A percentile compares a stretch with the other conserved stretches of the same genome.
These are phyloP conservation scores for Julus scanicus DNA, from an alignment of 2,888 invertebrate species.

Conservation along the genomic window DNA sequence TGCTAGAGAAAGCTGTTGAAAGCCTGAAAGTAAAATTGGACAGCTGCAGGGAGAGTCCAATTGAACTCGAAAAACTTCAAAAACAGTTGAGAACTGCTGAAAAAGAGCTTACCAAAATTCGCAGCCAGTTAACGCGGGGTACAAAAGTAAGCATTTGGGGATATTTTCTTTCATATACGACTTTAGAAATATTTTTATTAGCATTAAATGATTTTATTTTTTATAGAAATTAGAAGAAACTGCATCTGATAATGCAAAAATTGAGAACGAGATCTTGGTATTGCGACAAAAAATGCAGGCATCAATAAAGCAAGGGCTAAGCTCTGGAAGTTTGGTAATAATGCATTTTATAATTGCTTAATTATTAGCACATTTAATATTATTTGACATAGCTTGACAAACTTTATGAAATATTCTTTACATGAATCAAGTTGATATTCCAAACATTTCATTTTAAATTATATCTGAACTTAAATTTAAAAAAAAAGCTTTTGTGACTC, in stretches of 20 bases:
- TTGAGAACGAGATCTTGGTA: constrained; percentile 87
- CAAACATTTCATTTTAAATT: not conserved
- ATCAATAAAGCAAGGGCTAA: constrained; percentile 60
- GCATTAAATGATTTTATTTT: constrained; percentile 61
- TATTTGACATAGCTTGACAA: too few species aligned
- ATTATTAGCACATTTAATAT: too few species aligned
- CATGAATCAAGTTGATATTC: too few species aligned
- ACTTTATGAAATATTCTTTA: too few species aligned
- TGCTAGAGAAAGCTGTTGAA: constrained; percentile 76
- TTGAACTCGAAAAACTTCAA: constrained; percentile 75
- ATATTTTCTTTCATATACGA: not conserved
- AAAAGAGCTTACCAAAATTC: constrained; percentile 83
- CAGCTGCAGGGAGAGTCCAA: constrained; percentile 62
- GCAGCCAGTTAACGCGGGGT: constrained; percentile 87
- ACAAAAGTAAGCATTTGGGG: constrained; percentile 77
- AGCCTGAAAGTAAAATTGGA: constrained; percentile 69
- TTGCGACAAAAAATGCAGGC: constrained; percentile 80
- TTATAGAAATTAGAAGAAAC: constrained; percentile 88
- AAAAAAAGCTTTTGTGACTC: not conserved
- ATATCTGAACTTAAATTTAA: not conserved
- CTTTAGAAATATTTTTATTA: not conserved
- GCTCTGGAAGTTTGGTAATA: constrained; percentile 47
- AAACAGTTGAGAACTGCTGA: constrained; percentile 79
- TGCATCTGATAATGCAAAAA: constrained; percentile 86
- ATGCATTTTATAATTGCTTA: not conserved